A percentile compares a stretch with the other conserved stretches of the same genome.
These are phyloP conservation scores for Tylochromis polylepis DNA, from an alignment of 2,113 vertebrate genomes.

Conservation along the genomic window DNA sequence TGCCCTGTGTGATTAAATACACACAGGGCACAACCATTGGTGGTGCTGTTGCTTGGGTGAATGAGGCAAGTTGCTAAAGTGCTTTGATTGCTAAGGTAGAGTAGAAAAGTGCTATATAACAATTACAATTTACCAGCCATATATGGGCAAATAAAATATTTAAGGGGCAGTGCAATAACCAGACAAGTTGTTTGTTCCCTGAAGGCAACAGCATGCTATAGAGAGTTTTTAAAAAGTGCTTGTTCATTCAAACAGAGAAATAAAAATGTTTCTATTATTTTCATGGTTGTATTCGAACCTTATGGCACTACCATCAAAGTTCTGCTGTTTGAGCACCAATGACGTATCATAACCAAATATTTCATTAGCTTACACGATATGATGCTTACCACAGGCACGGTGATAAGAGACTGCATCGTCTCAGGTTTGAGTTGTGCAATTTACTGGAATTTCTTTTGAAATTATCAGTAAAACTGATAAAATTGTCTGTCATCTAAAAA, in stretches of 20 bases:
- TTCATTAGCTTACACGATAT: not conserved
- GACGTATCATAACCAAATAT: not conserved
- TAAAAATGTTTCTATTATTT: not conserved
- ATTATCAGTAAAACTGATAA: not conserved
- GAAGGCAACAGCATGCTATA: not conserved
- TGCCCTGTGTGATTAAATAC: fast-evolving
- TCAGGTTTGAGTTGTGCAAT: not conserved
- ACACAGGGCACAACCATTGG: not conserved
- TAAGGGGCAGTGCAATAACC: not conserved
- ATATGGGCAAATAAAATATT: not conserved
- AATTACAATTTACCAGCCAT: not conserved
- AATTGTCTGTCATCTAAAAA: not conserved
- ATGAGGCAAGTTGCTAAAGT: not conserved
- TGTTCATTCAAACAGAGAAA: not conserved
- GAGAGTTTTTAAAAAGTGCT: not conserved
- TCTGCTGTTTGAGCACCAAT: not conserved
- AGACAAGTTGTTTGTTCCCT: not conserved
- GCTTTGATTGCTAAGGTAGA: not conserved
- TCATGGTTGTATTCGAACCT: not conserved
- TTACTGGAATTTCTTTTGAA: not conserved
- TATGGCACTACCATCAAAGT: not conserved
- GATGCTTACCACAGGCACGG: not conserved
- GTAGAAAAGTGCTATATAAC: not conserved
- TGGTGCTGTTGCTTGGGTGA: not conserved
- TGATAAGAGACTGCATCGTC: not conserved